These are phyloP conservation scores for Dicycla oo DNA, from an alignment of 2,888 invertebrate genomes.

Conservation along the genomic window DNA sequence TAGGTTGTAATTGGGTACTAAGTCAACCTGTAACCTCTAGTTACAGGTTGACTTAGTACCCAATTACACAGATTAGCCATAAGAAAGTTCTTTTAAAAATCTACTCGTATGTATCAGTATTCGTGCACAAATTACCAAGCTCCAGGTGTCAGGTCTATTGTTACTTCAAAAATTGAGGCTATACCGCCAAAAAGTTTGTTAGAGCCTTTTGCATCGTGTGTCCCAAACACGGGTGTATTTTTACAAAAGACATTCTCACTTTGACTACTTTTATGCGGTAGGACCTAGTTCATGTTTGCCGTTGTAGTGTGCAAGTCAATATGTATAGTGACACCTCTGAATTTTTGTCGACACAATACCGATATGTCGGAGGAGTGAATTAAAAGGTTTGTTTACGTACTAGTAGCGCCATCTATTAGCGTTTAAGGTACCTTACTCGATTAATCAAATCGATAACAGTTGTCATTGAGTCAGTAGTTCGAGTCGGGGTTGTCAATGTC, in stretches of 20 bases:
- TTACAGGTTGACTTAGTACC: not conserved
- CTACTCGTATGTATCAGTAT: not conserved
- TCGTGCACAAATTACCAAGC: not conserved
- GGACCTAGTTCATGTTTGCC: slow-evolving; percentile 6
- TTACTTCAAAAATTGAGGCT: not conserved
- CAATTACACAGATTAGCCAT: not conserved
- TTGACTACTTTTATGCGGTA: slow-evolving; percentile 20
- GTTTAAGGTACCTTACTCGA: too few species aligned
- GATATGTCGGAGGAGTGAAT: too few species aligned
- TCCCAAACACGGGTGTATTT: slow-evolving; percentile 5
- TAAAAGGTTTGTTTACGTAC: too few species aligned
- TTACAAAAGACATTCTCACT: slow-evolving; percentile 33
- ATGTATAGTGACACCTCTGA: not conserved
- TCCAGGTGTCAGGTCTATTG: not conserved
- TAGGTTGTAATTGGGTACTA: too few species aligned
- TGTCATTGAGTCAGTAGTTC: too few species aligned
- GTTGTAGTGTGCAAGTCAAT: slow-evolving; percentile 10
- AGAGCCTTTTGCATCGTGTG: not conserved
- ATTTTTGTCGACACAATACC: not conserved
- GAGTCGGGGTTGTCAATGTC: too few species aligned
- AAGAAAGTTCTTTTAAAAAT: not conserved
- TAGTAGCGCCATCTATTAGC: too few species aligned
- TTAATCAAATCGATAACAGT: too few species aligned
- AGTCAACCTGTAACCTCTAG: too few species aligned
- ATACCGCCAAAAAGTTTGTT: slow-evolving; percentile 8